Base-by-base conservation (phyloP, 2,888 invertebrate species). In the Diplazon laetatorius region DNA sequence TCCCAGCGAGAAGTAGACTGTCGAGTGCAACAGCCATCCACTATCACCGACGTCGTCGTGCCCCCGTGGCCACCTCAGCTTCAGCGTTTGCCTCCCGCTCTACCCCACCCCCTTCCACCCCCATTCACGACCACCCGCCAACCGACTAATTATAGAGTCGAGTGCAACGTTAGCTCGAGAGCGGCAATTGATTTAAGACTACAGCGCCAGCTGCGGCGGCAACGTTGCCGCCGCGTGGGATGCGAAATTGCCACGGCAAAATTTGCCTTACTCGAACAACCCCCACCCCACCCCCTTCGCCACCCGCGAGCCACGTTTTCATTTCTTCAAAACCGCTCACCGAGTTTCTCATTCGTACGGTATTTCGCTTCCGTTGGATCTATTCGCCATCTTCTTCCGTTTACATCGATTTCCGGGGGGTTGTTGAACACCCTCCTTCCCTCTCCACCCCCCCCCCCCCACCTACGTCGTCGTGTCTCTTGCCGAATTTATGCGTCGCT, bases 111-210 rank as follows among this genome's bases (percentile, higher is more conserved):
- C n/a, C n/a, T n/a, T n/a, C n/a, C n/a, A n/a, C n/a, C n/a, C n/a
- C n/a, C n/a, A n/a, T n/a, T n/a, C n/a, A n/a, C n/a, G n/a, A n/a
- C n/a, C n/a, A n/a, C n/a, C n/a, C n/a, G n/a, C n/a, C n/a, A n/a
- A n/a, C n/a, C 82, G 86, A 86, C 86, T 87, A 87, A 87, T 87
- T 87, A 87, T 86, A 85, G 86, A 87, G 86, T 85, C 84, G 84
- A 85, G 85, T 86, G 85, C 85, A 87, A 86, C 86, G 85, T 87
- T 87, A 85, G 82, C 72, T 73, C 82, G 82, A 83, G 82, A 83
- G 78, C 83, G 79, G 83, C 87, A 87, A 89, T 89, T 89, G 88
- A 89, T 89, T 88, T 87, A 89, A 88, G 85, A 87, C 86, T 86
- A 86, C 86, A 86, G 80, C 84, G 81, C 83, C 88, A 87, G 86